Base-by-base conservation (phyloP, 2,797 vertebrate genomes). In the Hoplostethus atlanticus region DNA sequence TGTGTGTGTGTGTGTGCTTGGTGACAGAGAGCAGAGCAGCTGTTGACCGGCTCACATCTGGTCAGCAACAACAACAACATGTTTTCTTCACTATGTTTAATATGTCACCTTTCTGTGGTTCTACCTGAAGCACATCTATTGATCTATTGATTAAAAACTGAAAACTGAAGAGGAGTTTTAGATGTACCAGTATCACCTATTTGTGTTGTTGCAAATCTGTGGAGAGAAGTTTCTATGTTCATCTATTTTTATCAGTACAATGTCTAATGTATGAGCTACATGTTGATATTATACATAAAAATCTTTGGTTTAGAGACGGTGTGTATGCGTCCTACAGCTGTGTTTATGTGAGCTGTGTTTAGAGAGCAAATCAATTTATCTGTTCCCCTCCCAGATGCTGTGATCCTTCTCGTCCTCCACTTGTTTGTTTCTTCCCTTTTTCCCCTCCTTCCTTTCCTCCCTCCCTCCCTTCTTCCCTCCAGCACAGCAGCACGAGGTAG, bases 401-500 rank as follows among this genome's bases (percentile, higher is more conserved):
- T 17, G n/a, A 68, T 79, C 64, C 31, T 30, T 73, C 21, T 69
- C 6, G 8, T 36, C 73, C 48, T 21, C 17, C 48, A 61, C 25
- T 10, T 34, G 34, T 34, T n/a, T 10, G 30, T 54, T 67, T 63
- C 69, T 28, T 50, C 55, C 44, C 54, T 63, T 69, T 28, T 46
- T 42, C 63, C 65, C 64, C 65, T 76, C 71, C 70, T 68, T 46
- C 16, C 57, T 21, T 21, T 1, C 21, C 21, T 21, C 21, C 21
- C 21, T 21, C 21, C 21, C 21, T 21, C 71, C 13, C 30, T 73
- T 42, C 47, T n/a, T 61, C 53, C n/a, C 15, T 25, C 38, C 63
- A 76, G 57, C 73, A 46, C 52, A 58, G 67, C 59, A 80, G 60
- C 40, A 57, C 1, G 3, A 48, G 28, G 55, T 60, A 58, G 34